Evolutionary conservation across 2,888 invertebrate genomes (phyloP).

Genomic region (Pristionchus japonicus): DNA sequence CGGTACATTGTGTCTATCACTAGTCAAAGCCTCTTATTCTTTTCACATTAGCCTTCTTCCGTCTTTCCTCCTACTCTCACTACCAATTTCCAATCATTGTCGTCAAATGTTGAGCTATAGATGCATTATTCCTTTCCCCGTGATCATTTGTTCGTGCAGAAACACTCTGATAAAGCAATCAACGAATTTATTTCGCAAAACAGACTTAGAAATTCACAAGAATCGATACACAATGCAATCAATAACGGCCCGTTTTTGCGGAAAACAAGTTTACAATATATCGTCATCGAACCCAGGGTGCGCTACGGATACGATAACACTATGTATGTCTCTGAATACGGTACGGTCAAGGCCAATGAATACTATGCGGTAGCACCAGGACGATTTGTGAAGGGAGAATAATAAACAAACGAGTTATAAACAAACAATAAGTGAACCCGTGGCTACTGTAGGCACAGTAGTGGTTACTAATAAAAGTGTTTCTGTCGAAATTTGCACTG

Average conservation of each 20-base stretch:
- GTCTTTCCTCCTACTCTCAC: neutral
- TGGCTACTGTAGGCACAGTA: conserved; percentile 22
- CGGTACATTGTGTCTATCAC: conserved; percentile 18
- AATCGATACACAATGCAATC: neutral
- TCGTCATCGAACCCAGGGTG: neutral
- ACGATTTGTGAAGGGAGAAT: neutral
- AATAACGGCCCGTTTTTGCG: neutral
- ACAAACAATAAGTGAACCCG: conserved; percentile 19
- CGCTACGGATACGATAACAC: neutral
- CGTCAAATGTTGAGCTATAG: conserved; percentile 2
- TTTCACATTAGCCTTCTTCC: neutral
- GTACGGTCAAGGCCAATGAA: conserved; percentile 1
- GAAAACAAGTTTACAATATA: neutral
- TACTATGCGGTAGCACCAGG: conserved; percentile 2
- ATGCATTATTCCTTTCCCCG: neutral
- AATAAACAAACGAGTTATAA: neutral
- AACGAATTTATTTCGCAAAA: conserved; percentile 23
- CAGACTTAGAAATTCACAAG: neutral
- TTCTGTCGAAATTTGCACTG: neutral
- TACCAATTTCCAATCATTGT: neutral
- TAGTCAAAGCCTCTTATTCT: neutral
- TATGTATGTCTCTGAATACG: neutral
- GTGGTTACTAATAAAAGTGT: neutral
- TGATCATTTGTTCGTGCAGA: conserved; percentile 11
- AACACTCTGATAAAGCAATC: neutral